Percentiles rank a stretch among this genome's conserved stretches.
phyloP scores from a whole-genome alignment of 2,113 vertebrate species.

The Chaetorhynchus papuensis region DNA sequence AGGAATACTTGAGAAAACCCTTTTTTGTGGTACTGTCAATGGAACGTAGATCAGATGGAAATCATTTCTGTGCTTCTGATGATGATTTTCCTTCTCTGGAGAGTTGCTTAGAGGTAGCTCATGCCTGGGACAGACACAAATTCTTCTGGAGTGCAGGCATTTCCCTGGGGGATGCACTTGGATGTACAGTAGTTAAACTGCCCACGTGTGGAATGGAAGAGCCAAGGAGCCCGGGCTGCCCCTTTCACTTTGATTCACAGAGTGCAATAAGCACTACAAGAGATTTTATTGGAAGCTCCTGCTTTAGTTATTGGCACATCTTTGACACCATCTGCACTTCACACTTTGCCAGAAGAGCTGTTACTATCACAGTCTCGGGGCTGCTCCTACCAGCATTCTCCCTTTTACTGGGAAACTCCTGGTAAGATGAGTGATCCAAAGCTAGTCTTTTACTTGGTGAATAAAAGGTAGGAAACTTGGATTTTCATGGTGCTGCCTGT shows the following conservation, averaged over 20 bases:
- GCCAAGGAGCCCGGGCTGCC: not conserved
- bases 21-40: not conserved
- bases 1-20: not conserved
- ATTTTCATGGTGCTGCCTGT: not conserved
- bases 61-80: not conserved
- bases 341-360: not conserved
- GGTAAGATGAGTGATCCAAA: not conserved
- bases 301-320: slow-evolving; percentile 4
- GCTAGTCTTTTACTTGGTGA: not conserved
- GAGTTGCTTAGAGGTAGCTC: not conserved
- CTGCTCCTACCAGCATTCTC: not conserved
- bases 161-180: not conserved
- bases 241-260: not conserved
- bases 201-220: not conserved
- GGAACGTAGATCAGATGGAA: not conserved
- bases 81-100: not conserved
- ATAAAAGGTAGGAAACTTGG: not conserved
- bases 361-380: not conserved
- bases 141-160: not conserved
- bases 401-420: not conserved
- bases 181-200: not conserved
- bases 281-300: not conserved
- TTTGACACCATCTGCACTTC: slow-evolving; percentile 20
- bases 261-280: not conserved
- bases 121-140: not conserved